Evolutionary conservation across 2,113 vertebrate genomes (phyloP).

Genomic region (Macaca fascicularis): T2T-MFA8v1.1 NC_088394.1:83162001-83162500

Average conservation of each 20-base stretch:
- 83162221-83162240: background rate
- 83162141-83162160: background rate
- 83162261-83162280: background rate
- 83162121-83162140: background rate
- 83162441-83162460: background rate
- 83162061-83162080: background rate
- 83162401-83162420: background rate
- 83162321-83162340: too few species aligned
- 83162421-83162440: background rate
- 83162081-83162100: background rate
- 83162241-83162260: background rate
- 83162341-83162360: background rate
- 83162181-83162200: background rate
- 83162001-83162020: too few species aligned
- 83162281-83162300: background rate
- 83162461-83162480: background rate
- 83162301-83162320: background rate
- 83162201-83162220: background rate
- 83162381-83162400: background rate
- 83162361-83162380: background rate
- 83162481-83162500: background rate
- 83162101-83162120: background rate
- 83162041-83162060: background rate
- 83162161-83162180: background rate
- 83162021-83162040: too few species aligned